A percentile compares a stretch with the other conserved stretches of the same genome.
Conservation (phyloP, 2,888 invertebrate species). For the Temnothorax rugatulus region DNA sequence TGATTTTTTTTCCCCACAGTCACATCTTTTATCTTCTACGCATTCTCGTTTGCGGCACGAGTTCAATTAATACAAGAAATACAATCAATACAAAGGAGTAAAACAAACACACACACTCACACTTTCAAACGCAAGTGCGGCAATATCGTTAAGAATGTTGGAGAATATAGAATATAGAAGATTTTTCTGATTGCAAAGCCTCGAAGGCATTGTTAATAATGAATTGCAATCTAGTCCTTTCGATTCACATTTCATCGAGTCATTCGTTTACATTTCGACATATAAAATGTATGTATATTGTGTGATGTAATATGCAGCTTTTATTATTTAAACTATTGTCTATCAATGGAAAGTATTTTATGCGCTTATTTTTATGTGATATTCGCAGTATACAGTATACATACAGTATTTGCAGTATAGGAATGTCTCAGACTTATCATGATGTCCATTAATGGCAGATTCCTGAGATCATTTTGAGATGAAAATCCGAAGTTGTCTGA, state of each 20-base stretch:
- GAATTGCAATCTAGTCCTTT: slow-evolving; percentile 34
- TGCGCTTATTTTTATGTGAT: background rate
- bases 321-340: slow-evolving; percentile 16
- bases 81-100: background rate
- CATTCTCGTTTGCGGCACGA: background rate
- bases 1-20: background rate
- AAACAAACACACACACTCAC: too few relatives aligned
- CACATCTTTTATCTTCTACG: background rate
- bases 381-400: too few relatives aligned
- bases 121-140: background rate
- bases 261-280: background rate
- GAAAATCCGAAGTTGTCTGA: background rate
- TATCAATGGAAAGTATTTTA: slow-evolving; percentile 1
- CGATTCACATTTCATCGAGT: slow-evolving; percentile 17
- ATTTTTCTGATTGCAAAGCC: slow-evolving; percentile 9
- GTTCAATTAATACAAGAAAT: background rate
- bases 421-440: background rate
- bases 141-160: background rate
- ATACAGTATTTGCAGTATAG: too few relatives aligned
- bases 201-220: background rate
- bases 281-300: background rate
- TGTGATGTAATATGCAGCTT: slow-evolving; percentile 6
- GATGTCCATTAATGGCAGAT: background rate
- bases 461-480: background rate
- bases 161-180: background rate